Base-by-base conservation (phyloP, 2,113 vertebrate species). In the Syrrhaptes paradoxus region DNA sequence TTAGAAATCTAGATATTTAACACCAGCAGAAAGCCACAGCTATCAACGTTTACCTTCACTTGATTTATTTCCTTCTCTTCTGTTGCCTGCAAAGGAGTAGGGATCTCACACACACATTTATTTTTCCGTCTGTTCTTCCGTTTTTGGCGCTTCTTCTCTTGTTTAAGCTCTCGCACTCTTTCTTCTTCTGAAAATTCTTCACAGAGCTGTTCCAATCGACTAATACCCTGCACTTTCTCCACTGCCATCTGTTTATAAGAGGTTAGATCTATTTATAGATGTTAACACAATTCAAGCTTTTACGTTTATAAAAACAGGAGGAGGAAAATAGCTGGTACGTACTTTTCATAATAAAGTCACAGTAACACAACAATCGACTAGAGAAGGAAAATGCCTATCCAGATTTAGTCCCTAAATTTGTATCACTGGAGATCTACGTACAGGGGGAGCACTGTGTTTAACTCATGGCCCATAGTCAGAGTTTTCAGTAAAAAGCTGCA, bases 121-220 rank as follows among this genome's bases (percentile, higher is more conserved):
- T 99, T 99, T 98, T 99, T 99, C 97, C 99, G 98, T 25, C 99
- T 97, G 85, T 99, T 99, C 97, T 99, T 99, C 34, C 99, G 97
- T 87, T 99, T 99, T 95, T 99, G 99, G 74, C 99, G 98, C 93
- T 99, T 99, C 97, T 99, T 99, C 98, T 99, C 99, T 94, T 99
- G 99, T 89, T 99, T 99, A 17, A 99, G 98, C 95, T 99, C 99
- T 96, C 99, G 98, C 78, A 99, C 99, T 85, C 99, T 97, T 96
- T 99, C 99, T 82, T 99, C 99, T 97, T 99, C 99, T 15, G 99
- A 99, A 77, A 99, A 98, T 85, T 99, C 99, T 95, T 99, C 99
- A 28, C 99, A 99, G 89, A 99, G 98, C 97, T 99, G 99, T 95
- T 99, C 99, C 78, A 99, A 93, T 19, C 99, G 98, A 96, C 99